These are phyloP conservation scores for Urocynchramus pylzowi DNA, from an alignment of 2,113 vertebrate genomes.

Conservation along the genomic window DNA sequence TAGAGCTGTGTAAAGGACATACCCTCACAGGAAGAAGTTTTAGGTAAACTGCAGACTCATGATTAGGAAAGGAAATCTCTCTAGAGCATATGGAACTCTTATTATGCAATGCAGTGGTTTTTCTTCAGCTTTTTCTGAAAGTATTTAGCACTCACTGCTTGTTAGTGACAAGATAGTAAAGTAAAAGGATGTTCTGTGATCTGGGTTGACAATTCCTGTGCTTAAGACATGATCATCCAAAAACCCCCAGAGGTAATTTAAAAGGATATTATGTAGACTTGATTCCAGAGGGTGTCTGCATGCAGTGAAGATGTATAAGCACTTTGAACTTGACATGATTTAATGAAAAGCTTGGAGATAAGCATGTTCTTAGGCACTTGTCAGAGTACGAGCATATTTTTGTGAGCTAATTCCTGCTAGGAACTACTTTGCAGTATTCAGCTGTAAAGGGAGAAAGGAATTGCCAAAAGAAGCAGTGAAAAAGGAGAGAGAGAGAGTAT, in stretches of 20 bases:
- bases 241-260: background rate
- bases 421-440: background rate
- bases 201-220: background rate
- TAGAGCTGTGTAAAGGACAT: background rate
- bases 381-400: background rate
- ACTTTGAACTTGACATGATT: constrained; percentile 26
- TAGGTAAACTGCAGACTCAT: background rate
- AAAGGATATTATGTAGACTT: background rate
- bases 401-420: background rate
- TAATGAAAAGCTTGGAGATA: constrained; percentile 17
- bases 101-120: background rate
- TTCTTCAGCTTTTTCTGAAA: background rate
- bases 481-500: background rate
- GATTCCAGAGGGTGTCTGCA: background rate
- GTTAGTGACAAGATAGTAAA: background rate
- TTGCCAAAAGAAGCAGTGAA: background rate
- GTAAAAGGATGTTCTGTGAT: constrained; percentile 25
- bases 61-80: background rate
- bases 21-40: background rate
- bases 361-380: background rate
- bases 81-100: background rate
- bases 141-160: background rate
- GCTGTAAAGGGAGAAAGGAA: background rate
- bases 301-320: background rate
- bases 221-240: background rate